Evolutionary conservation across 1,140 invertebrate species (phyloP), one percentile per base, ranked within the genome.

Genomic region (Caenorhabditis latens): DNA sequence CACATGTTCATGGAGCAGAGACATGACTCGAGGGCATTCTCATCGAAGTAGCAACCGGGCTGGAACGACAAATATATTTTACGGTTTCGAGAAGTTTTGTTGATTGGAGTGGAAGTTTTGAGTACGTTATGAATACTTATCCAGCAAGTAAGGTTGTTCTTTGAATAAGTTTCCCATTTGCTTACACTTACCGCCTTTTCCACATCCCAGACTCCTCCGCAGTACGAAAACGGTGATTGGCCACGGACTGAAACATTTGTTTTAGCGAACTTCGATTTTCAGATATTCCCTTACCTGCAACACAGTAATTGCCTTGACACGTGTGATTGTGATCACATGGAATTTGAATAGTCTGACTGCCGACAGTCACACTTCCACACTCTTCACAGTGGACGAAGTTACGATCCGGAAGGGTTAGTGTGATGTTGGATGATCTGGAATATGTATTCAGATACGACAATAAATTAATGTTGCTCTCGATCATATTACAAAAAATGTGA

Each of bases 321-420:
- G 67, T 65, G 21, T 85, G 63, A 63, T 55, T 19, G 16, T 85
- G 63, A 42, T 85, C 84, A 67, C 84, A 85, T 7, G 84, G 63
- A 43, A 85, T 85, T 21, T 85, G 46, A n/a, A 32, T 75, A 8
- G 58, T 63, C 13, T 21, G 13, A 21, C 46, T 67, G 14, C 65
- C 84, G 57, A 85, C 67, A 14, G 84, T 85, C 8, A 85, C 46
- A 85, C 67, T 85, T 55, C 84, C 84, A 85, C 84, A 85, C 57
- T 85, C 84, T 13, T 85, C 63, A 43, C 84, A 85, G 53, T 53
- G 46, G 14, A 85, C 67, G 5, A 75, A 24, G 13, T 53, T 48
- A n/a, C 48, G 42, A 42, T 85, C 50, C 2, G 84, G 84, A 24
- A 53, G 24, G 13, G 67, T 63, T 53, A 85, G 53, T 13, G 5